Evolutionary conservation across 37 sponge, comb jelly and placozoan species (phyloP).

Genomic region (Ianthella basta): DNA sequence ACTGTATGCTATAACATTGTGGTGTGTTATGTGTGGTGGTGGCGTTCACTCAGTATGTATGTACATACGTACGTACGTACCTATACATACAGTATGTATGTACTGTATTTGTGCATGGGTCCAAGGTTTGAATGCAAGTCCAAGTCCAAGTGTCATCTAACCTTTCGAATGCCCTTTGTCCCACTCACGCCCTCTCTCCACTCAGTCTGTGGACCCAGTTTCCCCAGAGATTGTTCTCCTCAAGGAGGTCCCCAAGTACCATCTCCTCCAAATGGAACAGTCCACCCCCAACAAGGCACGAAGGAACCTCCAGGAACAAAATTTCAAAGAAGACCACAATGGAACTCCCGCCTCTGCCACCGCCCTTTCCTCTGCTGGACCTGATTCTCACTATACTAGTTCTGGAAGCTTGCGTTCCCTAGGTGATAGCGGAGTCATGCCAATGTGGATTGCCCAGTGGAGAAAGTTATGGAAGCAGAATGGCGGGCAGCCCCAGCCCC

Average conservation of each 20-base stretch:
- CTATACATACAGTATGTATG: too few species aligned
- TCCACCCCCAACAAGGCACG: not conserved
- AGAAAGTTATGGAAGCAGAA: not conserved
- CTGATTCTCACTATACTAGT: not conserved
- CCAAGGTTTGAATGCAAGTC: too few species aligned
- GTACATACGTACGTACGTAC: too few species aligned
- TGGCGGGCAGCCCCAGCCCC: not conserved
- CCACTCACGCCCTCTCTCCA: too few species aligned
- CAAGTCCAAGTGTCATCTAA: too few species aligned
- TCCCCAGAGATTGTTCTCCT: not conserved
- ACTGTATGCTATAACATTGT: too few species aligned
- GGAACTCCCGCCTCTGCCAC: not conserved
- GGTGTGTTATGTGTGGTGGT: too few species aligned
- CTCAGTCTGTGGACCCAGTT: constrained; percentile 2
- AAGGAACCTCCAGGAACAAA: not conserved
- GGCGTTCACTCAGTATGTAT: too few species aligned
- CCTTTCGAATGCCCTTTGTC: too few species aligned
- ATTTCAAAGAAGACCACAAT: not conserved
- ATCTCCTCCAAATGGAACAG: not conserved
- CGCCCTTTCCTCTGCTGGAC: not conserved
- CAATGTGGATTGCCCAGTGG: constrained; percentile 16
- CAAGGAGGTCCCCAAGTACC: constrained; percentile 17
- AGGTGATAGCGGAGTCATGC: not conserved
- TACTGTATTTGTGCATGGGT: too few species aligned
- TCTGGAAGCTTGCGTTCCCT: constrained; percentile 11